Evolutionary conservation across 2,888 invertebrate genomes (phyloP), one percentile per base, ranked within the genome.

Genomic region (Cinara cedri): DNA sequence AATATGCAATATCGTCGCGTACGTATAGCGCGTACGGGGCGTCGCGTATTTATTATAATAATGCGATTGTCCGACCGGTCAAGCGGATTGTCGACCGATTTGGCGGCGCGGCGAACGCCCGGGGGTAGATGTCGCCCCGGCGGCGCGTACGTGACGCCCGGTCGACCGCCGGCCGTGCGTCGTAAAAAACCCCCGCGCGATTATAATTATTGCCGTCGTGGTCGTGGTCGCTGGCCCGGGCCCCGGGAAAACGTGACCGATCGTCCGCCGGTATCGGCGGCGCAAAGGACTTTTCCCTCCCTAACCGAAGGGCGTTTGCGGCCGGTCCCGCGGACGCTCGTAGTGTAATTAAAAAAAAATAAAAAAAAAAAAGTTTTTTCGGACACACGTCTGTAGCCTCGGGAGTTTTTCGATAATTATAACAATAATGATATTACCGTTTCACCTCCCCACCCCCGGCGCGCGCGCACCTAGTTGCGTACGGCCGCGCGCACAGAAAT

Each of bases 61-160:
- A 76, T 46, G 66, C 66, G 75, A 76, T 76, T 76, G 75, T 65
- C 65, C 44, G 65, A 54, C 65, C 66, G 75, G 75, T 76, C 75
- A 66, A 76, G 46, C 75, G 66, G 66, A 66, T 66, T 55, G 75
- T 44, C 19, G 66, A 8, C 44, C 54, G 44, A 44, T 66, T 55
- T 54, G 24, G 75, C 11, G n/a, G n/a, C n/a, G n/a, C n/a, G n/a
- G 65, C 55, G 54, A 65, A 26, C 54, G 19, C 54, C 42, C 54
- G 42, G 44, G 66, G 66, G 75, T 74, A 51, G 34, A 34, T 51
- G 51, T 63, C 63, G 74, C 34, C 54, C 74, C 42, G 34, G 34
- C 34, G 3, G 3, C 34, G 24, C 54, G 51, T 19, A 42, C 49
- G 57, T 63, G 74, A 75, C 24, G 62, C 34, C 6, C 34, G 34